Evolutionary conservation across 2,888 invertebrate species (phyloP).

Genomic region (Coecobrya sp.): DNA sequence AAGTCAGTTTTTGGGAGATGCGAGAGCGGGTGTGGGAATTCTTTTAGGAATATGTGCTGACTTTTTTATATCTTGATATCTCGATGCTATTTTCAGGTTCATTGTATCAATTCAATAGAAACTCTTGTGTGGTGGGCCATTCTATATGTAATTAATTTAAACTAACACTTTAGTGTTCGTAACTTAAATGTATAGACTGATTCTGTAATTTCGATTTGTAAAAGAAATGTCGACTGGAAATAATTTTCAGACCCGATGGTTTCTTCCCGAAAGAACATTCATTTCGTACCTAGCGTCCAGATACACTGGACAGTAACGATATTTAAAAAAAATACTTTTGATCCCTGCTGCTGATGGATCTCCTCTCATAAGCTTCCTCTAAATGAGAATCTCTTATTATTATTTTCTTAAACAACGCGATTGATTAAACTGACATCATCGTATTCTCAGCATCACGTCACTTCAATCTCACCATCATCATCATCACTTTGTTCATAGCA

Average conservation of each 20-base stretch:
- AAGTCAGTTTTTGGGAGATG: not conserved
- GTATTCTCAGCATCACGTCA: constrained; percentile 25
- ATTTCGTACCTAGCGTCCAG: too few relatives aligned
- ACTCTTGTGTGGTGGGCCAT: too few relatives aligned
- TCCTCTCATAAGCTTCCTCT: not conserved
- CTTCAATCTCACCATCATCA: constrained; percentile 16
- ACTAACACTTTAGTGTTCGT: too few relatives aligned
- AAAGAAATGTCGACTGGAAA: too few relatives aligned
- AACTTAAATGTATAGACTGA: too few relatives aligned
- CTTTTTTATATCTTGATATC: too few relatives aligned
- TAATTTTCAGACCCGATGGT: too few relatives aligned
- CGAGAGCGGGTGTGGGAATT: not conserved
- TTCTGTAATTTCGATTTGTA: too few relatives aligned
- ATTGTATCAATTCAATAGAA: too few relatives aligned
- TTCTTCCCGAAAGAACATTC: too few relatives aligned
- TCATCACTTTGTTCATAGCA: not conserved
- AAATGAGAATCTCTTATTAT: not conserved
- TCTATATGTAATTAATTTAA: too few relatives aligned
- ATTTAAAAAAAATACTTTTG: not conserved
- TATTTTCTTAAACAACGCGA: constrained; percentile 16
- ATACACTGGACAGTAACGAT: not conserved
- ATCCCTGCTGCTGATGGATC: not conserved
- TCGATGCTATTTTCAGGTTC: too few relatives aligned
- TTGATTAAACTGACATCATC: constrained; percentile 46
- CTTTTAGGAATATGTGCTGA: not conserved